Percentiles rank a stretch among this genome's conserved stretches.
Conservation (phyloP, 2,797 vertebrate genomes). For the Podarcis lilfordi region DNA sequence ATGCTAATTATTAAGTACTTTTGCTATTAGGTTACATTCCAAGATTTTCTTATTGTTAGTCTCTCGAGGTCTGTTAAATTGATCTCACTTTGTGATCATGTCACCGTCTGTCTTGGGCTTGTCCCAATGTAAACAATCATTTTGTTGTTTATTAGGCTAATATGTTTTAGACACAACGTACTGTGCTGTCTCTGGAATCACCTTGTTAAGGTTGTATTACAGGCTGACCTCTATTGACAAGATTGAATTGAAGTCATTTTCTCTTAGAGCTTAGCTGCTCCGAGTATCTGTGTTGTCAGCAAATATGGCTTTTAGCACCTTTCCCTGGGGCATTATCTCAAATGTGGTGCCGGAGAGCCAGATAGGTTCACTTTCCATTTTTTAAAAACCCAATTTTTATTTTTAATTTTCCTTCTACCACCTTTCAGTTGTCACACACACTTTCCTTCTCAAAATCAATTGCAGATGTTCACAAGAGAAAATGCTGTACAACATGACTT, state of each 20-base stretch:
- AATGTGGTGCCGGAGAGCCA: slow-evolving; percentile 57
- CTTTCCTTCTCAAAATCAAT: slow-evolving; percentile 37
- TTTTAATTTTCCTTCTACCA: slow-evolving; percentile 61
- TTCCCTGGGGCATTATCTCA: slow-evolving; percentile 60
- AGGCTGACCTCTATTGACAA: slow-evolving; percentile 63
- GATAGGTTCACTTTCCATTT: slow-evolving; percentile 50
- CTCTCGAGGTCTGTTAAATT: background rate
- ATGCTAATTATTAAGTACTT: background rate
- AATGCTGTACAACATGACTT: background rate
- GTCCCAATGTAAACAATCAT: slow-evolving; percentile 43
- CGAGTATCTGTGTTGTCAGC: slow-evolving; percentile 65
- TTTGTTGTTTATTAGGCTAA: slow-evolving; percentile 56
- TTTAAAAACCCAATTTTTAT: slow-evolving; percentile 62
- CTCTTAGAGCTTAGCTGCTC: slow-evolving; percentile 42
- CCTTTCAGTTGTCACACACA: slow-evolving; percentile 56
- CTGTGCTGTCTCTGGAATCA: slow-evolving; percentile 10
- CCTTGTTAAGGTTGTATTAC: slow-evolving; percentile 57
- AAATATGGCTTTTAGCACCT: slow-evolving; percentile 58
- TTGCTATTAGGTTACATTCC: background rate
- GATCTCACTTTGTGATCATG: background rate
- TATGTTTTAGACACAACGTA: slow-evolving; percentile 36
- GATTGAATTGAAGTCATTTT: slow-evolving; percentile 69
- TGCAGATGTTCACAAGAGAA: slow-evolving; percentile 35
- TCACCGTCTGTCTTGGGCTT: background rate
- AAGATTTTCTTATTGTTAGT: background rate